Conservation (phyloP, 2,113 vertebrate species). For the Rhegmatorhina hoffmannsi region DNA sequence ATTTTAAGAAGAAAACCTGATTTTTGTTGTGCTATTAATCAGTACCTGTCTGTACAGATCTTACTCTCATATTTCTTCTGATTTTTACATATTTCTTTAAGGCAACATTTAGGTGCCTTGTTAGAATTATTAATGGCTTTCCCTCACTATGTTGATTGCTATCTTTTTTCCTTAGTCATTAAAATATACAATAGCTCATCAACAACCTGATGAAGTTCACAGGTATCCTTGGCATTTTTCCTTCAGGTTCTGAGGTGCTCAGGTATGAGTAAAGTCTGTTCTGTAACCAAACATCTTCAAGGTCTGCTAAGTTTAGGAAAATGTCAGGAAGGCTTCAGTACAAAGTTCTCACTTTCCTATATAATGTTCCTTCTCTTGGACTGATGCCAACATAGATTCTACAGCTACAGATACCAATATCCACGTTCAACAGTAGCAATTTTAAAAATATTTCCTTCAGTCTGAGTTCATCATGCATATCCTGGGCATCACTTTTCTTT, state of each 20-base stretch:
- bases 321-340: not conserved
- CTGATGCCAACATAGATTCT: not conserved
- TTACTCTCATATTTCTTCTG: not conserved
- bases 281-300: not conserved
- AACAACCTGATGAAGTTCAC: not conserved
- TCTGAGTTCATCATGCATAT: not conserved
- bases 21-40: not conserved
- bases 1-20: not conserved
- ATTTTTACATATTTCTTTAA: not conserved
- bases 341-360: not conserved
- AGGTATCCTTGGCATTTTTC: not conserved
- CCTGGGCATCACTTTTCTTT: not conserved
- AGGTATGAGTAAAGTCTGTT: not conserved
- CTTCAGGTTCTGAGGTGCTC: not conserved
- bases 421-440: not conserved
- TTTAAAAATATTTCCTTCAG: not conserved
- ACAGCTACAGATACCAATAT: not conserved
- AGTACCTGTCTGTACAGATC: not conserved
- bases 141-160: not conserved
- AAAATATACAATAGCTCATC: conserved; percentile 6
- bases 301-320: not conserved
- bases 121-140: conserved; percentile 8
- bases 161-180: not conserved
- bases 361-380: not conserved
- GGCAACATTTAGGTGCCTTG: not conserved